Evolutionary conservation across 2,888 invertebrate genomes (phyloP).

Genomic region (Epistrophe eligans): DNA sequence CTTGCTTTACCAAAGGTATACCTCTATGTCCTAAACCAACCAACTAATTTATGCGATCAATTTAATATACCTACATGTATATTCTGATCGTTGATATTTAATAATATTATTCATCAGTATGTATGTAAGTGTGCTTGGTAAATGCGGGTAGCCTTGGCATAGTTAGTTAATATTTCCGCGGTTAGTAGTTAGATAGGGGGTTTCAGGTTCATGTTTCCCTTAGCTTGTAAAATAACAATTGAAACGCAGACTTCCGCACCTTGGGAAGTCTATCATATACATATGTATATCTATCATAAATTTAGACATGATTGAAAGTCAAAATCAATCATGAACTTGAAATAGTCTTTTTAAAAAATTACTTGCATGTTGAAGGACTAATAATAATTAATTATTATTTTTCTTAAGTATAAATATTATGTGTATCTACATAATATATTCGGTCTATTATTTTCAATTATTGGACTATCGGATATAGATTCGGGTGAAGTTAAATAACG

Average conservation of each 20-base stretch:
- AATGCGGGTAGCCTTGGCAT: slow-evolving; percentile 9
- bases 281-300: no score
- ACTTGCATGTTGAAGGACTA: no score
- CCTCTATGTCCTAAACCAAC: background rate
- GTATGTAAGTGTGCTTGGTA: background rate
- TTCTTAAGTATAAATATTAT: no score
- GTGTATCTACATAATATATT: no score
- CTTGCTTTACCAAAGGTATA: background rate
- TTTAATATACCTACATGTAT: background rate
- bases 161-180: slow-evolving; percentile 5
- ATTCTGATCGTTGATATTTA: background rate
- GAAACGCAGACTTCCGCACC: background rate
- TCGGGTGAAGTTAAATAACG: no score
- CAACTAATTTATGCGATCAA: background rate
- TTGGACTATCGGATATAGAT: no score
- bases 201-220: background rate
- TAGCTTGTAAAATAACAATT: background rate
- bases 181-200: background rate
- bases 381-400: no score
- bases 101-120: background rate
- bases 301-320: no score
- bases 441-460: no score
- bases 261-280: background rate
- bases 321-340: no score
- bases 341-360: no score